Evolutionary conservation across 1,140 invertebrate genomes (phyloP).

Genomic region (Dreissena rostriformis): DNA sequence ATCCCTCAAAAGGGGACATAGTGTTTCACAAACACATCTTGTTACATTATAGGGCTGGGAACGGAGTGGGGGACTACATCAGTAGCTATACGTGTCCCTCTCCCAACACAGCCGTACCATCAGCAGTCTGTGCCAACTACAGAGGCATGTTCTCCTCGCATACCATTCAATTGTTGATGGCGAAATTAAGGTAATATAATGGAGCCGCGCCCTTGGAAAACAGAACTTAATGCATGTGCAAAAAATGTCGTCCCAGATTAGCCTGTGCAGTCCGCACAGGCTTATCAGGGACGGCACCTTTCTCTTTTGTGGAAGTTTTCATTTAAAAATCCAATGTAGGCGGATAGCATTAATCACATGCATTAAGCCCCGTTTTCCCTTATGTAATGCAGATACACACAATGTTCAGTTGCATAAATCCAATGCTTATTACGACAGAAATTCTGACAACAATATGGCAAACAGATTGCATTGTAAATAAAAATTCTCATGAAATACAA

Average conservation of each 20-base stretch:
- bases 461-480: too few species aligned
- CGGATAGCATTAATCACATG: neutral
- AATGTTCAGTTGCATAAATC: neutral
- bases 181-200: constrained; percentile 59
- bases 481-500: too few species aligned
- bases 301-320: neutral
- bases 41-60: too few species aligned
- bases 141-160: constrained; percentile 60
- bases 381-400: neutral
- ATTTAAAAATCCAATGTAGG: neutral
- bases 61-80: too few species aligned
- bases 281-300: too few species aligned
- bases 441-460: too few species aligned
- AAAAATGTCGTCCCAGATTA: neutral
- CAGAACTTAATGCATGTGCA: too few species aligned
- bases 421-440: too few species aligned
- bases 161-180: constrained; percentile 52
- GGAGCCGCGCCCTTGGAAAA: neutral
- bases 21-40: too few species aligned
- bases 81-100: constrained; percentile 31
- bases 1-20: too few species aligned
- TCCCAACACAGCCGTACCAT: constrained; percentile 10
- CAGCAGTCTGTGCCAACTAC: constrained; percentile 48
- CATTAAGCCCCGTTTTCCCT: neutral
- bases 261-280: too few species aligned